Conservation (phyloP, 2,888 invertebrate genomes). For the Drosophila merina region DNA sequence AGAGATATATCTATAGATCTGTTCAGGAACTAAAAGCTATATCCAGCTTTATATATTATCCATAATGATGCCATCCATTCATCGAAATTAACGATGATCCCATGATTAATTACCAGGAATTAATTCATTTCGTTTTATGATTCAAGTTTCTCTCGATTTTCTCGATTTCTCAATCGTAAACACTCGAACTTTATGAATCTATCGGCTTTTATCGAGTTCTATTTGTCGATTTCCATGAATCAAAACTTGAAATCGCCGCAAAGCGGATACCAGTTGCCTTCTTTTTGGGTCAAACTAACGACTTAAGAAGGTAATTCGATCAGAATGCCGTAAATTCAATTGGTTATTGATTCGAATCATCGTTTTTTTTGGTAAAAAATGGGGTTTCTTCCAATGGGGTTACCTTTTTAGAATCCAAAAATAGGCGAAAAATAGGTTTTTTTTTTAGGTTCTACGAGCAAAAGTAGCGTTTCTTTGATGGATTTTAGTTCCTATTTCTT, state of each 20-base stretch:
- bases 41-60: too few species aligned
- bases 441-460: too few species aligned
- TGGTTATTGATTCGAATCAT: slow-evolving; percentile 15
- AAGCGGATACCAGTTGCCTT: slow-evolving; percentile 30
- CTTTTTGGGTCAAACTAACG: slow-evolving; percentile 15
- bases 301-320: slow-evolving; percentile 3
- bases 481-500: too few species aligned
- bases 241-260: not conserved
- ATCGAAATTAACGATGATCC: slow-evolving; percentile 22
- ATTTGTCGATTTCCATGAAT: slow-evolving; percentile 12
- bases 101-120: slow-evolving; percentile 39
- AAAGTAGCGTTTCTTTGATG: too few species aligned
- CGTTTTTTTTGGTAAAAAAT: too few species aligned
- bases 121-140: slow-evolving; percentile 11
- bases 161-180: slow-evolving; percentile 24
- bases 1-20: not conserved
- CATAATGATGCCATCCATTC: slow-evolving; percentile 18
- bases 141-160: not conserved
- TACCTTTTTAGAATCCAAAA: not conserved
- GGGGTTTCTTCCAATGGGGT: not conserved
- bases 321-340: slow-evolving; percentile 25
- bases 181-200: slow-evolving; percentile 7
- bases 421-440: not conserved
- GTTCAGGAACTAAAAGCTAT: too few species aligned
- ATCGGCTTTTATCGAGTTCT: not conserved